Evolutionary conservation across 1,140 invertebrate species (phyloP).

Genomic region (Popillia japonica): DNA sequence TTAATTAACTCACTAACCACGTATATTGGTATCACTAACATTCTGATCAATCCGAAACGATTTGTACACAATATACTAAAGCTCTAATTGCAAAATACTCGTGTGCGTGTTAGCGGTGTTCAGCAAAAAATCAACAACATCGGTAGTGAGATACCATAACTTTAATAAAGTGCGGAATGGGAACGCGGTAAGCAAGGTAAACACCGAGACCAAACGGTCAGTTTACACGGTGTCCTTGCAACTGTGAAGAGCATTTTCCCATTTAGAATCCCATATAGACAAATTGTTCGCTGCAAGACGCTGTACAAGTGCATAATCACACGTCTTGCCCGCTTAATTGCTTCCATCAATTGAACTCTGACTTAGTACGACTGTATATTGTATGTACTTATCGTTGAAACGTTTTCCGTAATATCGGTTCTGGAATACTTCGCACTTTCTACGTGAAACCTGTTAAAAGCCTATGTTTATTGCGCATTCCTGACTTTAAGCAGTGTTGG

Average conservation of each 20-base stretch:
- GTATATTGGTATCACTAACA: neutral
- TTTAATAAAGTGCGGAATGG: slow-evolving; percentile 25
- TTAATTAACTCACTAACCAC: neutral
- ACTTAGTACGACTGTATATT: slow-evolving; percentile 28
- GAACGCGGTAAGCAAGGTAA: slow-evolving; percentile 25
- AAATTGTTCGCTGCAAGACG: slow-evolving; percentile 46
- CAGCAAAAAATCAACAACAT: neutral
- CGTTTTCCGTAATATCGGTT: neutral
- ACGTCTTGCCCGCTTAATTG: slow-evolving; percentile 48
- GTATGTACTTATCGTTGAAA: neutral
- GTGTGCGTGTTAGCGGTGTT: neutral
- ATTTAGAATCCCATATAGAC: slow-evolving; percentile 43
- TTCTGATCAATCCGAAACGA: neutral
- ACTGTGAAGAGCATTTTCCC: slow-evolving; percentile 23
- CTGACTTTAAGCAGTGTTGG: no score
- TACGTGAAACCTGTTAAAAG: no score
- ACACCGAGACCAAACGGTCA: slow-evolving; percentile 1
- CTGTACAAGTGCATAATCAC: slow-evolving; percentile 47
- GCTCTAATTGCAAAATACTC: slow-evolving; percentile 13
- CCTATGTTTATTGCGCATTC: no score
- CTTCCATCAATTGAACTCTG: slow-evolving; percentile 48
- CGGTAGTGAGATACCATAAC: slow-evolving; percentile 4
- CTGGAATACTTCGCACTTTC: neutral
- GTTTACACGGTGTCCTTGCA: slow-evolving; percentile 27
- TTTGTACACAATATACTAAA: slow-evolving; percentile 4